A percentile compares a stretch with the other conserved stretches of the same genome.
Evolutionary conservation across 92 coral and sea anemone genomes (phyloP).

Genomic region (Blastomussa wellsi): DNA sequence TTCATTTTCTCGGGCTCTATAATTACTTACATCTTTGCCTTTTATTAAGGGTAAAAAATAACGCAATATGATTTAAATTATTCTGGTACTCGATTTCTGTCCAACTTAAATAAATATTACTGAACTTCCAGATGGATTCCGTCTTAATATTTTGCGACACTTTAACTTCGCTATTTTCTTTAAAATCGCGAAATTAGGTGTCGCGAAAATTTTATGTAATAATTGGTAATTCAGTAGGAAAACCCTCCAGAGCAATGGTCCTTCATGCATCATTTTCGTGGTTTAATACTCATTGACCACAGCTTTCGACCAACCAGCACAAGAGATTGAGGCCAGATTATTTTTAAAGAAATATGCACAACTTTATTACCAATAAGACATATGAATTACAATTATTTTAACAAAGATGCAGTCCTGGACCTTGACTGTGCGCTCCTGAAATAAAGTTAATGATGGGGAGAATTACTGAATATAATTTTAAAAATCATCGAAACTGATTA

Average conservation of each 20-base stretch:
- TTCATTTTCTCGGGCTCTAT: too few relatives aligned
- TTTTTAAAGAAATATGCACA: neutral
- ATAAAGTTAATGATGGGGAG: neutral
- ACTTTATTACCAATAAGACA: neutral
- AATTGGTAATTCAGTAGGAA: neutral
- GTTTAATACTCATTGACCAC: neutral
- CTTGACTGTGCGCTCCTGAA: slow-evolving; percentile 56
- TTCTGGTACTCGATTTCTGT: too few relatives aligned
- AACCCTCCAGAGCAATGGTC: neutral
- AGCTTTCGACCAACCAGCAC: neutral
- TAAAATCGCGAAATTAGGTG: too few relatives aligned
- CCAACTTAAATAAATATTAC: too few relatives aligned
- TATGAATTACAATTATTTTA: slow-evolving; percentile 3
- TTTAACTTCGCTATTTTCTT: too few relatives aligned
- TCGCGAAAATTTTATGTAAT: too few relatives aligned
- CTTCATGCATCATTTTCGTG: neutral
- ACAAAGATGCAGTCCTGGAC: slow-evolving; percentile 49
- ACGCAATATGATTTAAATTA: too few relatives aligned
- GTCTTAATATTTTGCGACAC: too few relatives aligned
- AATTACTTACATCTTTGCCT: too few relatives aligned
- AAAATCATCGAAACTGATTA: too few relatives aligned
- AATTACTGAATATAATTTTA: neutral
- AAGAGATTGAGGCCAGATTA: neutral
- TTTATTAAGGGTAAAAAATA: too few relatives aligned
- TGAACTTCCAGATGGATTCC: too few relatives aligned